Percentiles rank a stretch among this genome's conserved stretches.
Conservation (phyloP, 1,140 invertebrate genomes). For the Microvelia longipes region DNA sequence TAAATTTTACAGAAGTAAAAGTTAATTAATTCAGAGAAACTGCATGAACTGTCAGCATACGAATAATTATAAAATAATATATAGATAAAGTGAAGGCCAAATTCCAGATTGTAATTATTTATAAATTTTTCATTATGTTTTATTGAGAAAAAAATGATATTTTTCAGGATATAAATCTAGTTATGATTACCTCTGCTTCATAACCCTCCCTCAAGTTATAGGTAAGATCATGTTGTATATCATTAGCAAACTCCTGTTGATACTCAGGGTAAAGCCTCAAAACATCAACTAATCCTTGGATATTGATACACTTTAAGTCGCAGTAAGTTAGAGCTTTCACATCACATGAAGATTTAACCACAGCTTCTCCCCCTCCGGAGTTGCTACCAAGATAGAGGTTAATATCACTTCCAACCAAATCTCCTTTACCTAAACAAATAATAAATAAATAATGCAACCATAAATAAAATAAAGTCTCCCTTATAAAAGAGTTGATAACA, state of each 20-base stretch:
- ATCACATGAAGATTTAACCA: slow-evolving; percentile 85
- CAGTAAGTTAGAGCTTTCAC: slow-evolving; percentile 89
- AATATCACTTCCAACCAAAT: slow-evolving; percentile 89
- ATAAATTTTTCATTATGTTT: too few relatives aligned
- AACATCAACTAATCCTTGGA: slow-evolving; percentile 77
- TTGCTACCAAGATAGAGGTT: slow-evolving; percentile 45
- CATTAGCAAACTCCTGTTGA: slow-evolving; percentile 78
- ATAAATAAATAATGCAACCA: too few relatives aligned
- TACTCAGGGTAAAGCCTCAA: slow-evolving; percentile 84
- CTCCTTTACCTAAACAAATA: slow-evolving; percentile 93
- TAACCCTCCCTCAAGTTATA: slow-evolving; percentile 89
- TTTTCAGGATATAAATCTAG: too few relatives aligned
- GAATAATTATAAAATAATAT: too few relatives aligned
- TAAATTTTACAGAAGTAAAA: too few relatives aligned
- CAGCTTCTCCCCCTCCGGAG: slow-evolving; percentile 44
- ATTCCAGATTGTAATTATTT: too few relatives aligned
- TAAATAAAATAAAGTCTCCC: too few relatives aligned
- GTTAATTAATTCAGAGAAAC: too few relatives aligned
- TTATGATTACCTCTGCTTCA: slow-evolving; percentile 68
- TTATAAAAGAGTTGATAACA: too few relatives aligned
- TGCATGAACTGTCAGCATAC: too few relatives aligned
- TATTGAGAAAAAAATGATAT: too few relatives aligned
- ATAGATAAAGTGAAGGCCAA: too few relatives aligned
- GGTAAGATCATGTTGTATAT: slow-evolving; percentile 88
- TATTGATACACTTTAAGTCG: slow-evolving; percentile 86